These are phyloP conservation scores for Macrosiphum euphorbiae DNA, from an alignment of 2,888 invertebrate genomes.

Conservation along the genomic window DNA sequence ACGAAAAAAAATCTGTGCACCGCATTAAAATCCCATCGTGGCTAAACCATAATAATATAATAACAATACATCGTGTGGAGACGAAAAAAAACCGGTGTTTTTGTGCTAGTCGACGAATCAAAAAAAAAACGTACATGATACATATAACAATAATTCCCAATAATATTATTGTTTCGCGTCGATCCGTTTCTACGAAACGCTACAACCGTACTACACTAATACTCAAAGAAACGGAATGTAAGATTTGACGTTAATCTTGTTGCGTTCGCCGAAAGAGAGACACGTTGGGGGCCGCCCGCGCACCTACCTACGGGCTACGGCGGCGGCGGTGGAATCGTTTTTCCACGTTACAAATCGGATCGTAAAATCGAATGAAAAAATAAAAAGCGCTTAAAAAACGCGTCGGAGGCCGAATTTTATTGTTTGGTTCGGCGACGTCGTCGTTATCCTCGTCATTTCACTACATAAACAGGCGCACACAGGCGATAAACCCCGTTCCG, in stretches of 20 bases:
- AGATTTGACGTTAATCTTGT: conserved; percentile 1
- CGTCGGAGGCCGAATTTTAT: conserved; percentile 37
- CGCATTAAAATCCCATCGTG: not conserved
- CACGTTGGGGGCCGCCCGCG: not conserved
- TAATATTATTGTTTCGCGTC: not conserved
- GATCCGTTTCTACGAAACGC: not conserved
- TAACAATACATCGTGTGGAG: not conserved
- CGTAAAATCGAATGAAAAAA: not conserved
- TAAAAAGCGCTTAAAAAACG: not conserved
- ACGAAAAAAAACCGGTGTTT: not conserved
- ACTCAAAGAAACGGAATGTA: not conserved
- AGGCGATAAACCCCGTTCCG: not conserved
- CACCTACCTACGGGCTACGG: not conserved
- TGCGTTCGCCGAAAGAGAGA: not conserved
- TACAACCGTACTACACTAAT: not conserved
- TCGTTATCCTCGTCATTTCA: not conserved
- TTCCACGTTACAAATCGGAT: not conserved
- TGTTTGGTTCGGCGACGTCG: conserved; percentile 6
- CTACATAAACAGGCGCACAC: not conserved
- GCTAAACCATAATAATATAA: not conserved
- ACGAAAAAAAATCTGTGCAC: not conserved
- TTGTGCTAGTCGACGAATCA: not conserved
- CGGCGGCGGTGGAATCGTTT: not conserved
- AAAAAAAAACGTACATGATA: not conserved
- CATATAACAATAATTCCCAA: not conserved